These are phyloP conservation scores for Oikopleura vanhoeffeni DNA, from an alignment of 23 tunicate genomes.

Conservation along the genomic window DNA sequence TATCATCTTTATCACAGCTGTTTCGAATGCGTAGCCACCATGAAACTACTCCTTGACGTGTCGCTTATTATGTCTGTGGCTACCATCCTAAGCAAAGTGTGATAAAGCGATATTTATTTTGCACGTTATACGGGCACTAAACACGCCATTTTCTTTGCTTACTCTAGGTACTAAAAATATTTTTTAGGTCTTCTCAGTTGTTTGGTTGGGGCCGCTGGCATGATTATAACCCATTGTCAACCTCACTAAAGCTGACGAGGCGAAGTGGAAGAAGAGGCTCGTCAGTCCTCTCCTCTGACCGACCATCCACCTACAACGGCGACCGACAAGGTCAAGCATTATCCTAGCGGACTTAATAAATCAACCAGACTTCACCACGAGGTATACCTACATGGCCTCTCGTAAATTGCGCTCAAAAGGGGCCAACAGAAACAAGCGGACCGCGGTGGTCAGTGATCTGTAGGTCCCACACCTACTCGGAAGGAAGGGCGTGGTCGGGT, in stretches of 20 bases:
- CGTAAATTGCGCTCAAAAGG: background rate
- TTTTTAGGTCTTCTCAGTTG: slow-evolving; percentile 13
- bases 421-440: slow-evolving; percentile 28
- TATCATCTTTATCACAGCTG: too few relatives aligned
- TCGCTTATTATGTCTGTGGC: too few relatives aligned
- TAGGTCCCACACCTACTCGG: slow-evolving; percentile 27
- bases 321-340: slow-evolving; percentile 87
- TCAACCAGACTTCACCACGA: slow-evolving; percentile 30
- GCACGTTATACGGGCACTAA: too few relatives aligned
- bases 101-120: too few relatives aligned
- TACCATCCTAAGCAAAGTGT: too few relatives aligned
- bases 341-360: slow-evolving; percentile 87
- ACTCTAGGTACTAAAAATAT: background rate
- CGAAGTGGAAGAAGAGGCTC: slow-evolving; percentile 69
- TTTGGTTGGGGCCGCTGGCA: slow-evolving; percentile 88
- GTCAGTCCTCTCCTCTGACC: slow-evolving; percentile 58
- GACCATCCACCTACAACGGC: slow-evolving; percentile 81
- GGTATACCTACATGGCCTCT: background rate
- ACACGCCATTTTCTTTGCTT: too few relatives aligned
- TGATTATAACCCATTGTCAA: slow-evolving; percentile 28
- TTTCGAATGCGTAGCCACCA: too few relatives aligned
- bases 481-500: slow-evolving; percentile 45
- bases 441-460: slow-evolving; percentile 34
- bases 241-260: slow-evolving; percentile 19
- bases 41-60: too few relatives aligned